Base-by-base conservation (phyloP, 2,113 vertebrate species). In the Scartelaos histophorus region DNA sequence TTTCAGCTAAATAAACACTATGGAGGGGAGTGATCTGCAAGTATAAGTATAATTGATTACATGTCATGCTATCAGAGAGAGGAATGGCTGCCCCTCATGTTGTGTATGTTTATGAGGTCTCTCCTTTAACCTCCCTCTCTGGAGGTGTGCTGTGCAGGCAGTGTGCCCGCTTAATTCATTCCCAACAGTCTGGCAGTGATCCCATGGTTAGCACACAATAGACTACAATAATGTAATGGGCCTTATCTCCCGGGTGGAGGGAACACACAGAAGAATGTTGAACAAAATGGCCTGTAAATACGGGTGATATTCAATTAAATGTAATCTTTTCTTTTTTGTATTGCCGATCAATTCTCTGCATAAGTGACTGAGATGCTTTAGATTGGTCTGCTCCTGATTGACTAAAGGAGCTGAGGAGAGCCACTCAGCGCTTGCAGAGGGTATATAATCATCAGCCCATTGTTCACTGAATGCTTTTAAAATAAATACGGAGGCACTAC, bases 171-270 rank as follows among this genome's bases (percentile, higher is more conserved):
- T 78, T 89, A 89, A 92, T 92, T 91, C 82, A 92, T 91, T 84
- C 81, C 76, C 80, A 78, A 83, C 84, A 74, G 82, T 58, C 74
- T 92, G 90, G 89, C 83, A 80, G 43, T 75, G 70, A 66, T 85
- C 89, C 90, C 69, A 67, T 83, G 62, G 85, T 85, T 85, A 80
- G 83, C 79, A 78, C 82, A 84, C 85, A 88, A 88, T 83, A 76
- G 83, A 84, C 82, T 77, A 89, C 85, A 90, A 84, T 91, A 87
- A 87, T 90, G 88, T 92, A 92, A 92, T 89, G 87, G 87, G 79
- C 82, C 82, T 90, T 90, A 91, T 90, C 89, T 90, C 78, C 66
- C 22, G 76, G 76, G 79, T 81, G 76, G 82, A 84, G 84, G 13
- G 85, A 86, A 81, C 85, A 84, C 76, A 79, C 71, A 62, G 66